These are phyloP conservation scores for Pollenia amentaria DNA, from an alignment of 2,888 invertebrate genomes.

Conservation along the genomic window DNA sequence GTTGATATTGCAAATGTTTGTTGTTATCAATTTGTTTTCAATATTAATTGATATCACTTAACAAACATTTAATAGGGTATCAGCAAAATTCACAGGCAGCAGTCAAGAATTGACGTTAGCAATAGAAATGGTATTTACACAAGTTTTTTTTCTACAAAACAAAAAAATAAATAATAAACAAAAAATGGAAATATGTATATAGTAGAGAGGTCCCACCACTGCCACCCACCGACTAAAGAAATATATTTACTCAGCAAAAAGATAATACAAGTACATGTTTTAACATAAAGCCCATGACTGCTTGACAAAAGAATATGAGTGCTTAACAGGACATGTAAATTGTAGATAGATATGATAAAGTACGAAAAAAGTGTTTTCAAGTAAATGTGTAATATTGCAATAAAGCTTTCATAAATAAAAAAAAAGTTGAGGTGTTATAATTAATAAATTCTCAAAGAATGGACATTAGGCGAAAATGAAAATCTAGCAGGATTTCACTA, in stretches of 20 bases:
- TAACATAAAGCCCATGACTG: neutral
- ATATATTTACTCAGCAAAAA: neutral
- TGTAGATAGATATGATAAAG: no score
- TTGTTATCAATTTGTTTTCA: conserved; percentile 38
- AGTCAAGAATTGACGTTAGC: neutral
- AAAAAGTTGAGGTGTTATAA: no score
- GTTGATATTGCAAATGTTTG: conserved; percentile 7
- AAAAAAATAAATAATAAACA: conserved; percentile 20
- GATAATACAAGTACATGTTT: neutral
- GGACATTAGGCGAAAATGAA: no score
- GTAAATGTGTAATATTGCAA: no score
- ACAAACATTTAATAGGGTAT: conserved; percentile 64
- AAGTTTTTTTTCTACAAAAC: neutral
- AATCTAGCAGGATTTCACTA: no score
- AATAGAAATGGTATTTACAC: conserved; percentile 26
- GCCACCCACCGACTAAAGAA: neutral
- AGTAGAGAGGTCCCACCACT: neutral
- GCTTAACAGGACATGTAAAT: no score
- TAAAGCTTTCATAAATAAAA: no score
- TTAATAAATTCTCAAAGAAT: no score
- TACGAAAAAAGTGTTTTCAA: no score
- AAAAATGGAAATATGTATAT: neutral
- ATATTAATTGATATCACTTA: conserved; percentile 64
- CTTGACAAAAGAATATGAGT: neutral
- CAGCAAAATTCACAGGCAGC: conserved; percentile 57